These are phyloP conservation scores for Esperia sulphurella DNA, from an alignment of 2,888 invertebrate genomes.

Conservation along the genomic window DNA sequence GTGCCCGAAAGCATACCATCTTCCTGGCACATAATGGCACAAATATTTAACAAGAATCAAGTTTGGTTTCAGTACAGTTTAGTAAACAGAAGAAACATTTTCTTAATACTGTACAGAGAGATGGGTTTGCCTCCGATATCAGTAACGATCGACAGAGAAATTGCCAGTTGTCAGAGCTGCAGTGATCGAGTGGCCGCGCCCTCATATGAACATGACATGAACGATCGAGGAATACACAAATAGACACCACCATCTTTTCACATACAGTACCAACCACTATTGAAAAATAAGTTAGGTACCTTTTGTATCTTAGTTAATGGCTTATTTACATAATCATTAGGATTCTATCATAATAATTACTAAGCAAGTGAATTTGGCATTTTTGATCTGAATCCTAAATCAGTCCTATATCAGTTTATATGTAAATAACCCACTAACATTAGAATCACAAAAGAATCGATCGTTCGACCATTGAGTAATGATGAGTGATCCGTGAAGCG, in stretches of 20 bases:
- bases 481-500: constrained; percentile 59
- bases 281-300: constrained; percentile 11
- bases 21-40: no score
- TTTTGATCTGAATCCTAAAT: not conserved
- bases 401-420: not conserved
- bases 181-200: constrained; percentile 24
- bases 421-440: constrained; percentile 47
- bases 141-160: constrained; percentile 28
- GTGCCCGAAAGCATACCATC: constrained; percentile 18
- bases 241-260: constrained; percentile 23
- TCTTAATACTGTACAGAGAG: not conserved
- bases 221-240: constrained; percentile 25
- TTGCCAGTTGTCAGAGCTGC: constrained; percentile 22
- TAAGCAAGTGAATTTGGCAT: not conserved
- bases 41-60: no score
- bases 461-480: constrained; percentile 36
- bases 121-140: constrained; percentile 4
- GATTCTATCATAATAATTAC: not conserved
- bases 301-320: constrained; percentile 34
- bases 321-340: constrained; percentile 29
- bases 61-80: no score
- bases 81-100: no score
- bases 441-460: constrained; percentile 36
- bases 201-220: constrained; percentile 28
- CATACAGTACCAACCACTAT: constrained; percentile 30